phyloP scores from a whole-genome alignment of 2,797 vertebrate species.

The Anisognathus igniventris region DNA sequence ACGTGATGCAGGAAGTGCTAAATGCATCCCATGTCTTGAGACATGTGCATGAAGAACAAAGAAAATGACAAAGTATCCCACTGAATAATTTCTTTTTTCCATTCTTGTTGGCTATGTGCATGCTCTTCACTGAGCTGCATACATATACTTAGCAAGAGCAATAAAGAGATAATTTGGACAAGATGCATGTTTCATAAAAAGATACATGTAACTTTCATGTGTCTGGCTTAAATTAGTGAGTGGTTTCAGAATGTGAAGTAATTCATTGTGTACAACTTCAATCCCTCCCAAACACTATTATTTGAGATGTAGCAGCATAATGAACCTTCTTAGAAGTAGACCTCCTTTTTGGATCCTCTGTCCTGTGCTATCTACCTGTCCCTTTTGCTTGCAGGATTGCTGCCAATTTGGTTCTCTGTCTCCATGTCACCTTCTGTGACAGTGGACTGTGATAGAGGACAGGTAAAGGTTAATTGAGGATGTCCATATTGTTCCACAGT shows the following conservation, averaged over 20 bases:
- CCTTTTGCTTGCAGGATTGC: neutral
- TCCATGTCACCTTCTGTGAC: neutral
- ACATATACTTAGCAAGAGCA: neutral
- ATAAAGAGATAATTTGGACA: slow-evolving; percentile 12
- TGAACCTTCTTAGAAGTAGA: neutral
- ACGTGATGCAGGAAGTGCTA: rapidly evolving
- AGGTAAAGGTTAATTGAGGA: neutral
- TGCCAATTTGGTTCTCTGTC: neutral
- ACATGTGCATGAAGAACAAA: neutral
- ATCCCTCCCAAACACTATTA: neutral
- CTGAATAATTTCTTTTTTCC: neutral
- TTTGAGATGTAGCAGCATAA: neutral
- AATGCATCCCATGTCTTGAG: neutral
- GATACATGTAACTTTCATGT: neutral
- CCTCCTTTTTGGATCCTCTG: neutral
- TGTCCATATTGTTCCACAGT: neutral
- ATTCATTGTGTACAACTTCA: neutral
- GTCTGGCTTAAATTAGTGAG: slow-evolving; percentile 10
- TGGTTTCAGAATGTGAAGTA: neutral
- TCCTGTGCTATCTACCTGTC: neutral
- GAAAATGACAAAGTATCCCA: neutral
- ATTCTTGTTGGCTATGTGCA: neutral
- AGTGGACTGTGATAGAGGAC: rapidly evolving
- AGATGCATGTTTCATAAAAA: neutral
- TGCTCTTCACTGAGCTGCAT: neutral